These are phyloP conservation scores for Oophaga sylvatica DNA, from an alignment of 2,797 vertebrate genomes.

Conservation along the genomic window DNA sequence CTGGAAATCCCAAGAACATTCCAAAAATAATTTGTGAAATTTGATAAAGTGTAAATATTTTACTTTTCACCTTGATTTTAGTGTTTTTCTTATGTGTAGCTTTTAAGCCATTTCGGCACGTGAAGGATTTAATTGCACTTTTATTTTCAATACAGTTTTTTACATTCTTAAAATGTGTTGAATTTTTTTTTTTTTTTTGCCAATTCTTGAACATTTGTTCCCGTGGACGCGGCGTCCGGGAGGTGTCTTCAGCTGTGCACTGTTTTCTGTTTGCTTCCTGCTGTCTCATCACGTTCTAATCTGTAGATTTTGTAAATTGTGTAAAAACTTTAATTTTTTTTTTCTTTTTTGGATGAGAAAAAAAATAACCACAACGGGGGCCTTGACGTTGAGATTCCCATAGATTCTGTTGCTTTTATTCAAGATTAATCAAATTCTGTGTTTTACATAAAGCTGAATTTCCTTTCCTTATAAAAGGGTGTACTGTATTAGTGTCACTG, in stretches of 20 bases:
- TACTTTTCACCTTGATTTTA: not conserved
- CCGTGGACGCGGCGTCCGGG: too few species aligned
- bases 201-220: not conserved
- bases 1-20: constrained; percentile 15
- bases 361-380: not conserved
- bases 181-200: not conserved
- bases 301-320: constrained; percentile 33
- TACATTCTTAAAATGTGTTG: not conserved
- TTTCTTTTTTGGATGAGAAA: not conserved
- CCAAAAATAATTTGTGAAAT: constrained; percentile 4
- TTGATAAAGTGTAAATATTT: constrained; percentile 12
- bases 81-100: not conserved
- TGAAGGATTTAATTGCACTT: constrained; percentile 45
- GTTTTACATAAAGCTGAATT: not conserved
- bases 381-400: not conserved
- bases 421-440: not conserved
- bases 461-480: not conserved
- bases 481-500: not conserved
- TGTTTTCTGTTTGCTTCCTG: not conserved
- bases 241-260: not conserved
- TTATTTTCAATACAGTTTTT: not conserved
- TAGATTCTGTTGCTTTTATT: not conserved
- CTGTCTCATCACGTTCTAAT: not conserved
- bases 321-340: constrained; percentile 11
- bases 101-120: constrained; percentile 23